Conservation (phyloP, 2,888 invertebrate species). For the Rhopalosiphum nymphaeae region DNA sequence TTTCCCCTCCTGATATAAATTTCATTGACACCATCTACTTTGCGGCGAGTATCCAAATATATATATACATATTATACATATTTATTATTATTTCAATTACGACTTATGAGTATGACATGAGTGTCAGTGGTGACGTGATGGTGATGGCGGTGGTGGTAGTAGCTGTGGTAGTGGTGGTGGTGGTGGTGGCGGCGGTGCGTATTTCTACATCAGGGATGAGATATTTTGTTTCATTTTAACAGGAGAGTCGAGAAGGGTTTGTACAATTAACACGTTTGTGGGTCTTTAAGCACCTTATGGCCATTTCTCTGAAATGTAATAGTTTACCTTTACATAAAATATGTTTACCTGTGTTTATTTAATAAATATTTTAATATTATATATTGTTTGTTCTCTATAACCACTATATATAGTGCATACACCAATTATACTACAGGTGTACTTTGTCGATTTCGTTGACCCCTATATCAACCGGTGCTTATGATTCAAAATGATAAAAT, state of each 20-base stretch:
- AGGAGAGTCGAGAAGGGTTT: neutral
- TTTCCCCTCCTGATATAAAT: neutral
- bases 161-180: neutral
- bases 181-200: neutral
- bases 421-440: neutral
- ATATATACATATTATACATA: neutral
- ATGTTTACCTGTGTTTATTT: neutral
- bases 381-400: neutral
- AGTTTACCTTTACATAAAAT: neutral
- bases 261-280: constrained; percentile 19
- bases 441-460: constrained; percentile 11
- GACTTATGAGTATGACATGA: constrained; percentile 59
- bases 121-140: constrained; percentile 64
- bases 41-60: neutral
- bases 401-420: neutral
- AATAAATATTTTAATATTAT: neutral
- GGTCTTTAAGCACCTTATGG: neutral
- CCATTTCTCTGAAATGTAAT: neutral
- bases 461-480: neutral
- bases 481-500: neutral
- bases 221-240: neutral
- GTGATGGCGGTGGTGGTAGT: neutral
- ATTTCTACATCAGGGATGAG: neutral
- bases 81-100: constrained; percentile 20
- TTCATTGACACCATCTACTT: neutral